Evolutionary conservation across 2,797 vertebrate species (phyloP), one percentile per base, ranked within the genome.

Genomic region (Spinibarbus caldwelli): DNA sequence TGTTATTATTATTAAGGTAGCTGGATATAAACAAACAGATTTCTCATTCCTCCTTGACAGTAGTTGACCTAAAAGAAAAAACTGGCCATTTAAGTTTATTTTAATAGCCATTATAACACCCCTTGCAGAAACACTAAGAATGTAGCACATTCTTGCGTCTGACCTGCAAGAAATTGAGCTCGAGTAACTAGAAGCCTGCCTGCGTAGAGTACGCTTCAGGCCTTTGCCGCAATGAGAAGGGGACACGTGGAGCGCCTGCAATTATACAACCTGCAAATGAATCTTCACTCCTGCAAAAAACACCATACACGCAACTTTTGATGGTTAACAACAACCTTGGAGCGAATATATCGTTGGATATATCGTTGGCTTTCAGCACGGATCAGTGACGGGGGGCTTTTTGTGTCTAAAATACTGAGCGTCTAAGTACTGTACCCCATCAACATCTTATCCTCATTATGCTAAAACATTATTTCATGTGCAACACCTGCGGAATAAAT

Each of bases 401-500:
- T 45, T 72, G 91, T 92, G 92, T 90, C 91, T 93, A 90, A 95
- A 94, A 94, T 92, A 92, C 91, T 86, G 91, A 94, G 85, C 84
- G 70, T 84, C 94, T 93, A 94, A 94, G 94, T 93, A 92, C 94
- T 91, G 94, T 93, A 92, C 90, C 92, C 93, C 93, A 94, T 94
- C 93, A 92, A 93, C 94, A 94, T 93, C 94, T 95, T 95, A 90
- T 93, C 91, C 94, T 92, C 95, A 96, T 96, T 96, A 96, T 94
- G 92, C 94, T 92, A 93, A 92, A 94, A 93, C 94, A 94, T 95
- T 95, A 95, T 95, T 95, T 93, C 93, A 93, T 92, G 94, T 93
- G 94, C 94, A 96, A 96, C 95, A 96, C 95, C 95, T 96, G 95
- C 95, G 93, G 94, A 95, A 95, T 93, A 95, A 95, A 96, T 96